Evolutionary conservation across 2,113 vertebrate species (phyloP), one percentile per base, ranked within the genome.

Genomic region (Romanogobio albipinnatus): DNA sequence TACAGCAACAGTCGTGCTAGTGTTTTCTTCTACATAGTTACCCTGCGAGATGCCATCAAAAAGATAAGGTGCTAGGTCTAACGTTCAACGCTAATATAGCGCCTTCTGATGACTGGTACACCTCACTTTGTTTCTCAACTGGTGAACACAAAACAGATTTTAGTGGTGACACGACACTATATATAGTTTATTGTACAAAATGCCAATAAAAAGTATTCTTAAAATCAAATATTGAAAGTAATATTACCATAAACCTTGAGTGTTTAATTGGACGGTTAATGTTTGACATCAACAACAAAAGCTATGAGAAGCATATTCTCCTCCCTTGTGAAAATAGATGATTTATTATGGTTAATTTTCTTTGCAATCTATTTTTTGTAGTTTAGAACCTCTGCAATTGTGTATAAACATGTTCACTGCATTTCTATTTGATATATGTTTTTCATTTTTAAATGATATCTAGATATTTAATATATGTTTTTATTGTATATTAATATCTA

Each of bases 11-110:
- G 96, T 0, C 93, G 95, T 0, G 93, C 96, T 29, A 94, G 86
- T 1, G 92, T 99, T 83, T 87, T 99, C 83, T 99, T 99, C 93
- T 99, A 99, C 33, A 91, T 99, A 0, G 94, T 99, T 2, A 97
- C 97, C 1, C 93, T 99, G 58, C 95, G 93, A 53, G 95, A 96
- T 76, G 94, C 95, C 0, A 92, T 99, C 76, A 91, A 92, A 13
- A 93, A 96, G 39, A 94, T 96, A 39, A 95, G 96, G 98, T 98
- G 43, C 39, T 26, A 26, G 36, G 51, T 56, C 2, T 39, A 70
- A 43, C 15, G 15, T 36, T 70, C 10, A 9, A 53, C 3, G 0
- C 70, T 53, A 19, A 29, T 83, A n/a, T 83, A 14, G n/a, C 68
- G 71, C 61, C 4, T 29, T 24, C 59, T 13, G 7, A 2, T 56